Evolutionary conservation across 2,888 invertebrate species (phyloP).

Genomic region (Cylloceria caligata): DNA sequence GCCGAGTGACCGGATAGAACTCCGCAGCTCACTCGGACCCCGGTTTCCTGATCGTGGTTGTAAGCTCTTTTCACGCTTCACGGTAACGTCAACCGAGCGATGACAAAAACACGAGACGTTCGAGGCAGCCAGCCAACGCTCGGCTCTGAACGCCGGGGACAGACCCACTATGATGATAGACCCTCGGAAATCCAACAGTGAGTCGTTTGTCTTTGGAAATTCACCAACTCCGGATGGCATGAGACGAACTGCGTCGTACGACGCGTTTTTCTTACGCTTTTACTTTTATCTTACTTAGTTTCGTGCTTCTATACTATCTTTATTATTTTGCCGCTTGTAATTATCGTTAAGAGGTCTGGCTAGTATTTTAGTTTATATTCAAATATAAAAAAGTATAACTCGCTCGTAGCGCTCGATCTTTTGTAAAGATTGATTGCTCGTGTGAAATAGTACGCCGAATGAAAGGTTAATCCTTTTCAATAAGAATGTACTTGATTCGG

Average conservation of each 20-base stretch:
- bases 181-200: constrained; percentile 67
- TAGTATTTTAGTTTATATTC: neutral
- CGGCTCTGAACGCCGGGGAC: constrained; percentile 51
- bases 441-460: no score
- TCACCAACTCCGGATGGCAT: constrained; percentile 68
- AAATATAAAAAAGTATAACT: no score
- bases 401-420: no score
- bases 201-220: constrained; percentile 70
- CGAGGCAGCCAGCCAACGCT: constrained; percentile 13
- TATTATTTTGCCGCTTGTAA: neutral
- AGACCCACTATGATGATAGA: constrained; percentile 46
- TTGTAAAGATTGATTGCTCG: no score
- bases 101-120: constrained; percentile 65
- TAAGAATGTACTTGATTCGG: no score
- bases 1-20: constrained; percentile 20
- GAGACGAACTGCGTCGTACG: constrained; percentile 59
- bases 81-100: constrained; percentile 64
- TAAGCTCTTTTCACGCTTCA: constrained; percentile 64
- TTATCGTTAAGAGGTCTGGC: neutral
- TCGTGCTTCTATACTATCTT: neutral
- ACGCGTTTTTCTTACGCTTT: constrained; percentile 51
- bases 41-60: constrained; percentile 9
- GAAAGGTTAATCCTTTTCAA: no score
- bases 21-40: constrained; percentile 23
- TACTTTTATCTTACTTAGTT: neutral